phyloP scores from a whole-genome alignment of 2,888 invertebrate genomes.

The Cistogaster globosa region DNA sequence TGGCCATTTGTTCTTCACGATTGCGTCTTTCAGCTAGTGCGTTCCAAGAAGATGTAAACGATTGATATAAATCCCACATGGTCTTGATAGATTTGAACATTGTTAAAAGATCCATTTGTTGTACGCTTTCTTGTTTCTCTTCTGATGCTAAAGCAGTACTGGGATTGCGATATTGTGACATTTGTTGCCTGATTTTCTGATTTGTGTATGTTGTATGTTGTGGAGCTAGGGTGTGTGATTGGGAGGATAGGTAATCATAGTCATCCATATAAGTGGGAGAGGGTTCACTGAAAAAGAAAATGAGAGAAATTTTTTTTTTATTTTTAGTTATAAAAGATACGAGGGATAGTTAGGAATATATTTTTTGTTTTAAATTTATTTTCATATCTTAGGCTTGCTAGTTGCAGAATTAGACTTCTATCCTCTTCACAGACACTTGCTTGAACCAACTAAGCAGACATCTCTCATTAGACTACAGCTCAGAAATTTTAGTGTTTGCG shows the following conservation, averaged over 20 bases:
- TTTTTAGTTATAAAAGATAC: no score
- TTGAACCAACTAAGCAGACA: no score
- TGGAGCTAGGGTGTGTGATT: background rate
- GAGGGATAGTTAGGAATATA: no score
- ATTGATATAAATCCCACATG: conserved; percentile 80
- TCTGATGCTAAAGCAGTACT: conserved; percentile 4
- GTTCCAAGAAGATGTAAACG: conserved; percentile 79
- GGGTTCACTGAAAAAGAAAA: conserved; percentile 62
- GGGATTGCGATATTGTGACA: conserved; percentile 44
- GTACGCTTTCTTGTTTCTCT: conserved; percentile 15
- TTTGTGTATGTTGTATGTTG: conserved; percentile 2
- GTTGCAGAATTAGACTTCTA: no score
- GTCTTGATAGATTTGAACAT: conserved; percentile 77
- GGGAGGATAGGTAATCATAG: conserved; percentile 54
- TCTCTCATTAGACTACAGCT: no score
- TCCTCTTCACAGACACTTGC: no score
- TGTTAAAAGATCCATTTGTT: conserved; percentile 64
- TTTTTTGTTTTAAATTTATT: background rate
- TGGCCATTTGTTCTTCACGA: conserved; percentile 65
- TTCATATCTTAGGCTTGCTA: no score
- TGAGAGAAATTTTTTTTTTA: background rate
- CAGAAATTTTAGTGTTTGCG: no score
- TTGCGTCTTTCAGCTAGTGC: conserved; percentile 76
- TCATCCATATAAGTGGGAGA: conserved; percentile 64
- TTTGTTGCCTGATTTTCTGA: conserved; percentile 19